A percentile compares a stretch with the other conserved stretches of the same genome.
These are phyloP conservation scores for Archilochus colubris DNA, from an alignment of 2,113 vertebrate species.

Conservation along the genomic window DNA sequence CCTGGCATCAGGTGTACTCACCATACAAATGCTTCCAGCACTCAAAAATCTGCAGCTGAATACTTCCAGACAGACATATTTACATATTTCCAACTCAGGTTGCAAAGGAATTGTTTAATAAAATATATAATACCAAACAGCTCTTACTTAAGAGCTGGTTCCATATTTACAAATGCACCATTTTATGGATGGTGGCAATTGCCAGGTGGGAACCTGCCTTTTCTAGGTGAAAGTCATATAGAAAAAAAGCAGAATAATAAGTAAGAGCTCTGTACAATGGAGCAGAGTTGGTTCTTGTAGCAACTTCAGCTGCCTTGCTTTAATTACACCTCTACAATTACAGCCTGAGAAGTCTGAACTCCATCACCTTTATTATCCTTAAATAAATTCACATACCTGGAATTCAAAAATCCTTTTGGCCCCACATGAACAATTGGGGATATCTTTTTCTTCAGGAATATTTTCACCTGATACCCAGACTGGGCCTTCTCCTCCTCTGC, in stretches of 20 bases:
- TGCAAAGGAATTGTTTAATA: neutral
- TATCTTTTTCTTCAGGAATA: slow-evolving; percentile 81
- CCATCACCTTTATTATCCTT: neutral
- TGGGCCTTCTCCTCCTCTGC: slow-evolving; percentile 79
- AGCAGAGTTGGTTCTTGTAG: neutral
- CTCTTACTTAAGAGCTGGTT: neutral
- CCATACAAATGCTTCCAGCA: neutral
- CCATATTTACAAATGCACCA: neutral
- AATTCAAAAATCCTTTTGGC: slow-evolving; percentile 92
- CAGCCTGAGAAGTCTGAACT: neutral
- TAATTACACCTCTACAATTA: neutral
- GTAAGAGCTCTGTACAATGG: neutral
- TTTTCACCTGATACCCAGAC: slow-evolving; percentile 91
- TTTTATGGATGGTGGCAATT: neutral
- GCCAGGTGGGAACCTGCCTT: neutral
- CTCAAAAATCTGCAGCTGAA: neutral
- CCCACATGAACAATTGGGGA: slow-evolving; percentile 90
- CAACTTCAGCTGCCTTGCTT: neutral
- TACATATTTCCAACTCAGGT: neutral
- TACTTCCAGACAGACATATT: neutral
- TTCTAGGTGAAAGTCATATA: neutral
- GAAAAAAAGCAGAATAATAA: neutral
- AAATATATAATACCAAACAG: neutral
- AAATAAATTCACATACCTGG: slow-evolving; percentile 81
- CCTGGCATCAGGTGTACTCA: neutral